Evolutionary conservation across 2,113 vertebrate species (phyloP).

Genomic region (Entelurus aequoreus): DNA sequence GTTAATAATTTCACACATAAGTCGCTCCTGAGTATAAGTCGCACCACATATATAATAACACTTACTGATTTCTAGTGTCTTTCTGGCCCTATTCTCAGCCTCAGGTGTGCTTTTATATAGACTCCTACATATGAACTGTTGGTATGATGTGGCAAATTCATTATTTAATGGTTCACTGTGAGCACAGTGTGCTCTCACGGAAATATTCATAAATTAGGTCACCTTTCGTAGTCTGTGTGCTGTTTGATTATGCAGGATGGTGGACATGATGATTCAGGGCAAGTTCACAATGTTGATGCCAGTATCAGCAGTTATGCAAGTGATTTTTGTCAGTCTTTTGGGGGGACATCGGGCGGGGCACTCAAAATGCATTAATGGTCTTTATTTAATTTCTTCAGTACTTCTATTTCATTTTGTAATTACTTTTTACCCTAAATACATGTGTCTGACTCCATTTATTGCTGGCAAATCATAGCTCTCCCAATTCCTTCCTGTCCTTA

Average conservation of each 20-base stretch:
- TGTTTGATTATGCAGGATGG: slow-evolving; percentile 31
- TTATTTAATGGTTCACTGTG: slow-evolving; percentile 44
- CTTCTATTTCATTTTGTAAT: neutral
- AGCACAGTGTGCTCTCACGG: slow-evolving; percentile 15
- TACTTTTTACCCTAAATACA: neutral
- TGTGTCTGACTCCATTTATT: neutral
- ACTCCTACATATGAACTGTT: no score
- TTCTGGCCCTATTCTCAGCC: neutral
- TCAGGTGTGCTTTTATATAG: no score
- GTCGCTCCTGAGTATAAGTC: no score
- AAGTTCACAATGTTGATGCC: slow-evolving; percentile 21
- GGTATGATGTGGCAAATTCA: slow-evolving; percentile 24
- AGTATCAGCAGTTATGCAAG: slow-evolving; percentile 12
- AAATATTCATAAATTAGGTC: slow-evolving; percentile 48
- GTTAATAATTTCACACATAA: no score
- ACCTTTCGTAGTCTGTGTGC: slow-evolving; percentile 42
- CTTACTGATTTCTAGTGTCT: no score
- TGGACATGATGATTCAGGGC: slow-evolving; percentile 30
- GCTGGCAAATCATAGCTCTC: neutral
- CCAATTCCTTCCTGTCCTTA: neutral
- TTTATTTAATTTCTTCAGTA: neutral
- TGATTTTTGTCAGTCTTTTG: neutral
- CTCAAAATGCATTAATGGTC: neutral
- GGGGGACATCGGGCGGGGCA: neutral
- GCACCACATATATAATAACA: no score